These are phyloP conservation scores for Aleiodes testaceus DNA, from an alignment of 2,888 invertebrate species.

Conservation along the genomic window DNA sequence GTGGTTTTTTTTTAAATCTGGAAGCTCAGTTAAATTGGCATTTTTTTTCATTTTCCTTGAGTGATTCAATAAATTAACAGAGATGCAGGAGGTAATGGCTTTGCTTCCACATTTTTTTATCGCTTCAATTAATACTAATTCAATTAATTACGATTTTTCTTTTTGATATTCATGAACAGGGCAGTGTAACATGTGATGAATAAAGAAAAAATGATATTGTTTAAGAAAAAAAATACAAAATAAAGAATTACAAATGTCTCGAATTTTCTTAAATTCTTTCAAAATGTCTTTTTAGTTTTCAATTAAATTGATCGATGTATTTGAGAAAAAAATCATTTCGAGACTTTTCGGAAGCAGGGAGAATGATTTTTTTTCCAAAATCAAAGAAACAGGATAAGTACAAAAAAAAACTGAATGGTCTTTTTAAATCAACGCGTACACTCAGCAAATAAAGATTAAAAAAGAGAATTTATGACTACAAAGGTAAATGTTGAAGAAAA, in stretches of 20 bases:
- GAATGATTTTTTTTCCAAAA: no score
- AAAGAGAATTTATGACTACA: no score
- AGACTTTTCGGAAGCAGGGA: no score
- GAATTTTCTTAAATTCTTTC: neutral
- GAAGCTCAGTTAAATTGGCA: constrained; percentile 29
- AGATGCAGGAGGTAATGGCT: constrained; percentile 4
- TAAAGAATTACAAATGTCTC: neutral
- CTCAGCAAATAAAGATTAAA: no score
- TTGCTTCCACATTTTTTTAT: constrained; percentile 1
- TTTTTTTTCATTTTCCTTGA: constrained; percentile 11
- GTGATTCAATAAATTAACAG: constrained; percentile 1
- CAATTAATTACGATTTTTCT: neutral
- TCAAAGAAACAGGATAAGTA: no score
- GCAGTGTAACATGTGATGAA: constrained; percentile 20
- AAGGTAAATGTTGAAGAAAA: no score
- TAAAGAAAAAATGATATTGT: neutral
- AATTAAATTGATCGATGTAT: no score
- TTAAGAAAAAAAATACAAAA: neutral
- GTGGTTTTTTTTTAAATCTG: neutral
- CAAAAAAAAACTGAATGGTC: no score
- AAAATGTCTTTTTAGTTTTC: no score
- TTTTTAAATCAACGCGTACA: no score
- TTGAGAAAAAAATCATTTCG: no score
- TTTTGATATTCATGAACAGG: constrained; percentile 8
- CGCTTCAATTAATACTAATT: neutral